Evolutionary conservation across 2,113 vertebrate species (phyloP).

Genomic region (Capreolus pygargus): DNA sequence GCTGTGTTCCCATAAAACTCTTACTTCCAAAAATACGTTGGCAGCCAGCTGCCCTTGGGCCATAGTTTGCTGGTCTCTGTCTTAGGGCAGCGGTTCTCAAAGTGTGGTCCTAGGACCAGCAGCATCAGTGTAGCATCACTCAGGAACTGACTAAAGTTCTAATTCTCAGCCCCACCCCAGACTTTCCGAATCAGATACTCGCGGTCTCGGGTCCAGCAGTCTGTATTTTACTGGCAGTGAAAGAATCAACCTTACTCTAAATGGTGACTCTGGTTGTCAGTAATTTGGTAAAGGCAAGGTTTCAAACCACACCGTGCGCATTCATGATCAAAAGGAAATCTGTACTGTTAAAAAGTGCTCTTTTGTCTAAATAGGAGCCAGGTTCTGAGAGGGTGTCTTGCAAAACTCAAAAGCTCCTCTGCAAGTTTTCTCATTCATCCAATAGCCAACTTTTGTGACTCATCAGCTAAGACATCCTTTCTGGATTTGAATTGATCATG

Average conservation of each 20-base stretch:
- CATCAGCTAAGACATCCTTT: not conserved
- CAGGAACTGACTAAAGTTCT: not conserved
- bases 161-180: not conserved
- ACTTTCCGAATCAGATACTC: not conserved
- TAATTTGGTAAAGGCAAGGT: not conserved
- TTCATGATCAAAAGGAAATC: not conserved
- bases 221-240: not conserved
- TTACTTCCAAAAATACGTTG: not conserved
- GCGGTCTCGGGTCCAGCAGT: not conserved
- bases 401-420: not conserved
- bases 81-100: not conserved
- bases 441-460: conserved; percentile 10
- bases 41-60: not conserved
- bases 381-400: rapidly evolving
- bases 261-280: not conserved
- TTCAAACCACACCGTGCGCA: not conserved
- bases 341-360: not conserved
- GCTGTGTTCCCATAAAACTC: not conserved
- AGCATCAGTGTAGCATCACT: not conserved
- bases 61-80: not conserved
- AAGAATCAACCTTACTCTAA: not conserved
- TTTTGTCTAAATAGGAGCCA: not conserved
- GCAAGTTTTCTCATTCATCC: not conserved
- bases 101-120: not conserved
- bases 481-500: conserved; percentile 54